Evolutionary conservation across 1,140 invertebrate species (phyloP).

Genomic region (Zaprionus africanus): DNA sequence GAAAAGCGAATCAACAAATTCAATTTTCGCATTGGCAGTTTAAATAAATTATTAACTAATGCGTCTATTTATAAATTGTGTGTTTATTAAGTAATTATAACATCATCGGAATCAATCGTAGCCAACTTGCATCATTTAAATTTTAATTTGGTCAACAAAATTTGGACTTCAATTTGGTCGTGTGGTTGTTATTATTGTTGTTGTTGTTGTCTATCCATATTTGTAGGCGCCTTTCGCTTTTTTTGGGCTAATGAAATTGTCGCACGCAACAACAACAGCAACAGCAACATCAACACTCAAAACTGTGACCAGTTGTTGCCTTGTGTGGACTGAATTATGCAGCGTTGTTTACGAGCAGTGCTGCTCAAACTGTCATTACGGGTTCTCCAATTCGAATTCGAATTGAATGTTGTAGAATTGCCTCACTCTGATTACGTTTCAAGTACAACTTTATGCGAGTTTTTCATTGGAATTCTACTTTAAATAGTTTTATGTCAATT

Average conservation of each 20-base stretch:
- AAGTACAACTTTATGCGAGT: not conserved
- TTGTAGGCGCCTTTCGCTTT: slow-evolving; percentile 68
- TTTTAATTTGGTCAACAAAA: slow-evolving; percentile 22
- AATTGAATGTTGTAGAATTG: not conserved
- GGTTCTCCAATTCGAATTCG: slow-evolving; percentile 8
- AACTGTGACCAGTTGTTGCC: slow-evolving; percentile 58
- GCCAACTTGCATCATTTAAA: slow-evolving; percentile 63
- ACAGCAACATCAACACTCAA: slow-evolving; percentile 18
- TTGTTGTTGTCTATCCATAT: slow-evolving; percentile 19
- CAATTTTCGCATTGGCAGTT: not conserved
- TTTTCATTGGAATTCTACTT: not conserved
- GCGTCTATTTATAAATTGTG: slow-evolving; percentile 29
- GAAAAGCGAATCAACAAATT: not conserved
- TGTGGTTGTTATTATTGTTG: slow-evolving; percentile 8
- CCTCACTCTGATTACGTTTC: slow-evolving; percentile 7
- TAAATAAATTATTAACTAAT: slow-evolving; percentile 2
- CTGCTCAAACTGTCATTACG: slow-evolving; percentile 34
- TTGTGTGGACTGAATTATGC: slow-evolving; percentile 60
- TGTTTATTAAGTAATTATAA: slow-evolving; percentile 71
- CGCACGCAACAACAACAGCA: slow-evolving; percentile 59
- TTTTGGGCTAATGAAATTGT: slow-evolving; percentile 76
- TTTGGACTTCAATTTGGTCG: slow-evolving; percentile 11
- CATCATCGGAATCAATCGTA: slow-evolving; percentile 69
- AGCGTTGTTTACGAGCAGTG: slow-evolving; percentile 7
- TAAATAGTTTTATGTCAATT: slow-evolving; percentile 5